A percentile compares a stretch with the other conserved stretches of the same genome.
Conservation (phyloP, 2,888 invertebrate genomes). For the Abrostola triplasia region DNA sequence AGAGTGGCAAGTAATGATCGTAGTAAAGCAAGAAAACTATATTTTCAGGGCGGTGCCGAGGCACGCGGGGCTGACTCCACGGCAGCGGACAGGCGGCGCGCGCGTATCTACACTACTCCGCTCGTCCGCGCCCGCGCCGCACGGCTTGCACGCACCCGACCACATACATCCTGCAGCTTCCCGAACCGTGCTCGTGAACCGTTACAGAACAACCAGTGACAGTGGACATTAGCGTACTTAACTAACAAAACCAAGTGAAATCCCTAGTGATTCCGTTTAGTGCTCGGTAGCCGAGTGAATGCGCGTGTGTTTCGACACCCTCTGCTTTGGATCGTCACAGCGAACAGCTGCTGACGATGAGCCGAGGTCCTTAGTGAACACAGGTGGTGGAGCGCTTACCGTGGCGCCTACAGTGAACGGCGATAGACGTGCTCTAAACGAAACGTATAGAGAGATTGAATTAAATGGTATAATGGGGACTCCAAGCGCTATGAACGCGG, state of each 20-base stretch:
- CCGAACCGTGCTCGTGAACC: conserved; percentile 64
- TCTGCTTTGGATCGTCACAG: conserved; percentile 96
- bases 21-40: conserved; percentile 50
- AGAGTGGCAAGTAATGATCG: conserved; percentile 33
- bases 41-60: conserved; percentile 83
- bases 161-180: conserved; percentile 77
- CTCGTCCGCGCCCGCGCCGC: conserved; percentile 82
- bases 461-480: conserved; percentile 86
- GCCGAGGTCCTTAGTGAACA: conserved; percentile 86
- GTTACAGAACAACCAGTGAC: conserved; percentile 64
- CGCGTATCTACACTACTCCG: conserved; percentile 79
- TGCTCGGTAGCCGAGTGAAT: conserved; percentile 91
- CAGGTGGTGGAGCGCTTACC: conserved; percentile 85
- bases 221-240: conserved; percentile 64
- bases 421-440: conserved; percentile 84
- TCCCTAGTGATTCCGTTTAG: conserved; percentile 81
- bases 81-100: conserved; percentile 71
- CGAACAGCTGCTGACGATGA: conserved; percentile 94
- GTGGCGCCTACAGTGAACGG: conserved; percentile 86
- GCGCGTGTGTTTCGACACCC: conserved; percentile 97
- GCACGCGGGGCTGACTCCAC: conserved; percentile 81
- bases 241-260: conserved; percentile 75
- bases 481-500: conserved; percentile 88
- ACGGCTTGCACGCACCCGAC: conserved; percentile 76
- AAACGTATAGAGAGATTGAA: conserved; percentile 83